These are phyloP conservation scores for Leucoraja ocellata DNA, from an alignment of 2,797 vertebrate genomes.

Conservation along the genomic window DNA sequence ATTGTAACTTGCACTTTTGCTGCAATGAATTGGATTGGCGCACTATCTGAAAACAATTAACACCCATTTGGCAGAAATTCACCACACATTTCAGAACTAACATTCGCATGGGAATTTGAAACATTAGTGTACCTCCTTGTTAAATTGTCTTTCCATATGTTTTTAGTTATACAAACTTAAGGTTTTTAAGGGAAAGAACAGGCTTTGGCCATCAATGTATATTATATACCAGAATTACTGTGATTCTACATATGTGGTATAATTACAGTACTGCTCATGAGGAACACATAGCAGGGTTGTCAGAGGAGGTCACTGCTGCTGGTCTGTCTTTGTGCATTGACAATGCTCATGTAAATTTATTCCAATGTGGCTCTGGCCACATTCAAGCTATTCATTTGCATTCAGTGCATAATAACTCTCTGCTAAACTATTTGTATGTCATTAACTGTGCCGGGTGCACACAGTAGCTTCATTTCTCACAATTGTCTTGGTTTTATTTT, in stretches of 20 bases:
- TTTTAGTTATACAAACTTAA: background rate
- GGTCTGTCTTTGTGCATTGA: background rate
- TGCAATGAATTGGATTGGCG: background rate
- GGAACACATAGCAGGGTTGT: background rate
- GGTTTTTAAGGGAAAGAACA: conserved; percentile 21
- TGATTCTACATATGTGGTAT: background rate
- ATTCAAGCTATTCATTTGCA: conserved; percentile 23
- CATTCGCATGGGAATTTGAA: conserved; percentile 33
- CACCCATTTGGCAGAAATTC: conserved; percentile 22
- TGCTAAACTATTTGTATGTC: background rate
- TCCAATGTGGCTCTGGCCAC: background rate
- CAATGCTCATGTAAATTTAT: background rate
- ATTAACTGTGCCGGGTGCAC: background rate
- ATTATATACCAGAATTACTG: background rate
- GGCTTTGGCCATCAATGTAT: background rate
- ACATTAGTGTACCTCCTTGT: conserved; percentile 25
- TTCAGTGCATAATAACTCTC: background rate
- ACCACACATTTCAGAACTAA: conserved; percentile 4
- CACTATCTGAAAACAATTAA: conserved; percentile 9
- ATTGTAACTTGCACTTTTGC: background rate
- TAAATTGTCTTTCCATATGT: background rate
- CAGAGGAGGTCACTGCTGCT: background rate
- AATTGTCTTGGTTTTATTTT: background rate
- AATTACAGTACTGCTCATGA: background rate
- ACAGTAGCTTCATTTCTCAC: background rate